Evolutionary conservation across 1,140 invertebrate genomes (phyloP), one percentile per base, ranked within the genome.

Genomic region (Oryctes rhinoceros): DNA sequence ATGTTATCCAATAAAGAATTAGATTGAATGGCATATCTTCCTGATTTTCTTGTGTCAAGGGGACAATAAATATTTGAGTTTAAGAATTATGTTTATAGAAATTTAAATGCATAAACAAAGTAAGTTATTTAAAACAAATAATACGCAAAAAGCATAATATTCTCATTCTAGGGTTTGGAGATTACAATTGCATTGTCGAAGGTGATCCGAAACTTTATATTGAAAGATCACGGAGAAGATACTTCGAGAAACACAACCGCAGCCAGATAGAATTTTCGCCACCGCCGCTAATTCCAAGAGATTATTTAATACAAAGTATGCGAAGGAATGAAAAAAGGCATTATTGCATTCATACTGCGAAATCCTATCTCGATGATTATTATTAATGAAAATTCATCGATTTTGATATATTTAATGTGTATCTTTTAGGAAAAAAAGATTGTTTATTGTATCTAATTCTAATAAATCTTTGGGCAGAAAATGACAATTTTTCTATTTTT

Each of bases 301-400:
- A 1, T 10, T 78, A 53, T 53, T 30, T 78, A 48, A 78, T 78
- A 20, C 24, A 49, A 15, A 20, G 39, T 4, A 78, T 47, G 18
- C n/a, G 20, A 35, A 49, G 76, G 35, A 37, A 4, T 24, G 48
- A 78, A 53, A 78, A 78, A 35, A 47, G 76, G 3, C 76, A 78
- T 59, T 78, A 78, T 30, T 13, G 48, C 49, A 53, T 78, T n/a
- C n/a, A 78, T 20, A 18, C 24, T 0, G 47, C 20, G 11, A n/a
- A 48, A 59, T 78, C 77, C 11, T 59, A 78, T 59, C 53, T 78
- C 5, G 48, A 59, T 10, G 77, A 78, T 35, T 78, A 78, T n/a
- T 59, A 30, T 13, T 78, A 35, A 59, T 59, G 15, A 39, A 47
- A 71, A 18, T 53, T 53, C n/a, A 59, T 53, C 0, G 3, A 59